These are phyloP conservation scores for Miniopterus natalensis DNA, from an alignment of 2,113 vertebrate genomes.

Conservation along the genomic window DNA sequence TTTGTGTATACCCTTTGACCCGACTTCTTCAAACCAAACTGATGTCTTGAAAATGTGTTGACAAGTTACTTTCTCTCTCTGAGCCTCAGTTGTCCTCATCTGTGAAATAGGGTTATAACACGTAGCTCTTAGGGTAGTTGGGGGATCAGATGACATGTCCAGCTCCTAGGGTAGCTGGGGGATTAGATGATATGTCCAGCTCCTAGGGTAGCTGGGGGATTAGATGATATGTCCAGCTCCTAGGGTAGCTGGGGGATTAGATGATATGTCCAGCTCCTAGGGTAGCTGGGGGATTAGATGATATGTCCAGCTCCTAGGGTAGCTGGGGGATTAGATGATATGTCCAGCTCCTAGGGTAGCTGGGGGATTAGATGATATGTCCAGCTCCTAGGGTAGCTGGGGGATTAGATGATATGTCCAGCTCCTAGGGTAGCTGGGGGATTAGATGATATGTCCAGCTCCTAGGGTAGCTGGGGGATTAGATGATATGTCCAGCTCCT, in stretches of 20 bases:
- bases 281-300: background rate
- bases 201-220: background rate
- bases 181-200: no score
- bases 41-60: background rate
- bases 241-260: background rate
- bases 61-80: background rate
- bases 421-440: background rate
- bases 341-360: no score
- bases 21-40: background rate
- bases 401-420: background rate
- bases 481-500: no score
- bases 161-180: background rate
- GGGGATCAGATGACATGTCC: background rate
- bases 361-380: background rate
- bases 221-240: no score
- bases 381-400: no score
- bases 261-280: no score
- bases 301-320: no score
- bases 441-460: no score
- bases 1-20: background rate
- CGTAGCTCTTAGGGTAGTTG: no score
- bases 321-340: background rate
- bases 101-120: background rate
- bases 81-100: constrained; percentile 8
- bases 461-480: background rate